These are phyloP conservation scores for Agrotis segetum DNA, from an alignment of 2,888 invertebrate genomes.

Conservation along the genomic window DNA sequence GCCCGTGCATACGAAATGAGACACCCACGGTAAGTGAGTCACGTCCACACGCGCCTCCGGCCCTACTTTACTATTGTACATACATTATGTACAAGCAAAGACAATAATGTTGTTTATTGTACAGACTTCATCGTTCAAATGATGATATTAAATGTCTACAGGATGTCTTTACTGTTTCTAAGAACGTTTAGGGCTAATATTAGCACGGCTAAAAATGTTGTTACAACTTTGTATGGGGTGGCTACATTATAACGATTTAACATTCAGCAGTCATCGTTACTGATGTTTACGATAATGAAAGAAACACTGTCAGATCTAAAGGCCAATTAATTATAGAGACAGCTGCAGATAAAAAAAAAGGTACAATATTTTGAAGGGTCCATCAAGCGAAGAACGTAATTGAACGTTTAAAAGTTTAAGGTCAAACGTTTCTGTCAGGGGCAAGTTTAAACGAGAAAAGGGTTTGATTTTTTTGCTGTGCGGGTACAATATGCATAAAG, in stretches of 20 bases:
- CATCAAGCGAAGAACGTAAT: constrained; percentile 58
- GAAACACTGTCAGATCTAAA: constrained; percentile 41
- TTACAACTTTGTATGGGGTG: constrained; percentile 47
- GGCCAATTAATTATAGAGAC: constrained; percentile 50
- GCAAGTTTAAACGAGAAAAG: constrained; percentile 64
- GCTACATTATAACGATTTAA: constrained; percentile 42
- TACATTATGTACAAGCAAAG: constrained; percentile 67
- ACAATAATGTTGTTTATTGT: constrained; percentile 73
- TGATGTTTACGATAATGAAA: constrained; percentile 38
- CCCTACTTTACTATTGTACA: constrained; percentile 64
- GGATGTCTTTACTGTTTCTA: constrained; percentile 74
- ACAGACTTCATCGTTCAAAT: constrained; percentile 67
- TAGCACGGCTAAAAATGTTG: constrained; percentile 53
- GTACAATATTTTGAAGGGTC: constrained; percentile 58
- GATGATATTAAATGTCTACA: constrained; percentile 72
- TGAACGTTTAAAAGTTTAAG: constrained; percentile 67
- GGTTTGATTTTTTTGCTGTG: constrained; percentile 61
- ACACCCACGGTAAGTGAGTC: constrained; percentile 83
- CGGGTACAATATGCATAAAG: constrained; percentile 18
- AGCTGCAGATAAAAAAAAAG: constrained; percentile 55
- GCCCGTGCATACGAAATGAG: constrained; percentile 82
- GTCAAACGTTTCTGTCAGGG: constrained; percentile 64
- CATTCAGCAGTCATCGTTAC: constrained; percentile 37
- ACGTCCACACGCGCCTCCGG: constrained; percentile 69
- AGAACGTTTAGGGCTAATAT: constrained; percentile 64